Base-by-base conservation (phyloP, 2,888 invertebrate genomes). In the Caenorhabditis zanzibari region DNA sequence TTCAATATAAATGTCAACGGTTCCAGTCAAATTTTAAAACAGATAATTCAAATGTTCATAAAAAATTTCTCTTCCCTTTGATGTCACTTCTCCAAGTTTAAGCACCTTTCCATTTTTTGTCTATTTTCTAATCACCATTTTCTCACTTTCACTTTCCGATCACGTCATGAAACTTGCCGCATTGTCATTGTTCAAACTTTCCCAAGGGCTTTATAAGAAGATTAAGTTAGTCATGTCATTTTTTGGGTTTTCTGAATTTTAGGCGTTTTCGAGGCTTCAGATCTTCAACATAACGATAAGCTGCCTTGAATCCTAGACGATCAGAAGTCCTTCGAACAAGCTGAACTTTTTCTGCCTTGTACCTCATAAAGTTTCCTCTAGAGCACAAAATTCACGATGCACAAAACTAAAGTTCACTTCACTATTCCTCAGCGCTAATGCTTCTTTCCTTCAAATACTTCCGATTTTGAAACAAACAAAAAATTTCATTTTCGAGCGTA, bases 371-470 rank as follows among this genome's bases (percentile, higher is more conserved):
- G 1, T 44, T 44, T 44, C 14, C n/a, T 14, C 44, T 16, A 44
- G 16, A 14, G 41, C 10, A 41, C 10, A 14, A 49, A 52, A 52
- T 24, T 10, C 22, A 16, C n/a, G 3, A 10, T 19, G 22, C 19
- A 2, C 9, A 52, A 22, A 10, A n/a, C 52, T 16, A 52, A 52
- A 52, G 52, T 52, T 22, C 52, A 54, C 26, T 26, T 6, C 22
- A 38, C n/a, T 59, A 59, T 59, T 59, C 59, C 59, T 59, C 59
- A 59, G 9, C 59, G 59, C 35, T 59, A 59, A 59, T 59, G 14
- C 19, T 35, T 22, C 32, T 9, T 5, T 7, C 35, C 38, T 35
- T 38, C 44, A 44, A 44, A 44, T 56, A 58, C 59, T 59, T 59
- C 59, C 59, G 59, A 38, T 35, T 32, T n/a, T 32, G 58, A 58